Evolutionary conservation across 1,140 invertebrate genomes (phyloP).

Genomic region (Heliothis subflexa): DNA sequence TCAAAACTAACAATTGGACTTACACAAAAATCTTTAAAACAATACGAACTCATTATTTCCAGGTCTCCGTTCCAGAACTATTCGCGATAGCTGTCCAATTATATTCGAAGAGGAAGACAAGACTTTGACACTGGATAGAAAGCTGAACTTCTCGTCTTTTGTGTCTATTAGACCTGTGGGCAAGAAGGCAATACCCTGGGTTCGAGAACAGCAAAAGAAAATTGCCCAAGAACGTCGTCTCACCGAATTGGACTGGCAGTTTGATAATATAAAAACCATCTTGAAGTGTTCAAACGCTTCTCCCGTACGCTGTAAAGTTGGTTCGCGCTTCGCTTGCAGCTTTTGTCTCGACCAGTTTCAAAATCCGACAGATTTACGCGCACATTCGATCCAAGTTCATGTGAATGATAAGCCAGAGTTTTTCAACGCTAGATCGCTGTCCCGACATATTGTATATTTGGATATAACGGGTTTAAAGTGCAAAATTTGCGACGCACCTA

Average conservation of each 20-base stretch:
- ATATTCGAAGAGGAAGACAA: constrained; percentile 16
- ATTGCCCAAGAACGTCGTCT: constrained; percentile 36
- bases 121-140: constrained; percentile 38
- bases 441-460: constrained; percentile 51
- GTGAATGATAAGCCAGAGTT: constrained; percentile 48
- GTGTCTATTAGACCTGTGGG: constrained; percentile 47
- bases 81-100: background rate
- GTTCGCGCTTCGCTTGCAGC: constrained; percentile 57
- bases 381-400: constrained; percentile 56
- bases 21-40: background rate
- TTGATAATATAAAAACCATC: constrained; percentile 61
- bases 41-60: constrained; percentile 24
- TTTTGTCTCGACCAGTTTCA: constrained; percentile 58
- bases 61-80: constrained; percentile 41
- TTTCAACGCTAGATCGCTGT: constrained; percentile 42
- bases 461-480: constrained; percentile 62
- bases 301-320: constrained; percentile 56
- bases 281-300: constrained; percentile 65
- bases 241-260: constrained; percentile 60
- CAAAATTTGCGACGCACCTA: constrained; percentile 51
- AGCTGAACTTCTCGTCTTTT: constrained; percentile 52
- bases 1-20: background rate
- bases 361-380: constrained; percentile 59
- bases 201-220: constrained; percentile 45
- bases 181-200: constrained; percentile 35